These are phyloP conservation scores for Heliocidaris erythrogramma DNA, from an alignment of 35 echinoderm and acorn worm genomes.

Conservation along the genomic window DNA sequence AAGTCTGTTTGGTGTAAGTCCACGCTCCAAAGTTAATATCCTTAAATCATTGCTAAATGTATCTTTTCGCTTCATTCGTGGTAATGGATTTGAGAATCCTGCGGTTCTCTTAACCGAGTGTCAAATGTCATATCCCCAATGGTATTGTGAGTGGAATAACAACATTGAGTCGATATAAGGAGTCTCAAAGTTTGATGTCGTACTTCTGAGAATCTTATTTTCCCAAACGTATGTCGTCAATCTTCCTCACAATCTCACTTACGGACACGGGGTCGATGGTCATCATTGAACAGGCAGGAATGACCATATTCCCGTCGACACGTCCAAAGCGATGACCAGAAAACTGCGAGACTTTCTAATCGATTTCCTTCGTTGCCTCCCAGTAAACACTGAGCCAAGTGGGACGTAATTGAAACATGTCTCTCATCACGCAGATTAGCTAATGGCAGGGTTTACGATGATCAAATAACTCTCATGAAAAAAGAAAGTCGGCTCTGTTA, in stretches of 20 bases:
- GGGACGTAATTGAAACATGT: conserved; percentile 2
- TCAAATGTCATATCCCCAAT: neutral
- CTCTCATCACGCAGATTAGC: neutral
- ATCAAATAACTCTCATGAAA: neutral
- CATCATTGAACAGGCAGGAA: neutral
- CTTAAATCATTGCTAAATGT: neutral
- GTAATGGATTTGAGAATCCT: neutral
- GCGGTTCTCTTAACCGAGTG: neutral
- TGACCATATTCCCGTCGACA: neutral
- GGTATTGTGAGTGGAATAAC: neutral
- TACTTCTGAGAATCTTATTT: neutral
- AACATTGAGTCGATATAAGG: neutral
- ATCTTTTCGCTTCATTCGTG: neutral
- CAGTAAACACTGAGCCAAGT: neutral
- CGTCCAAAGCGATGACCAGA: neutral
- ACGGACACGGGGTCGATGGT: neutral
- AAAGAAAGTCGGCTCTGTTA: neutral
- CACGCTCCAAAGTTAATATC: neutral
- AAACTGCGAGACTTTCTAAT: neutral
- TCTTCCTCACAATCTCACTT: neutral
- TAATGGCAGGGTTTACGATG: neutral
- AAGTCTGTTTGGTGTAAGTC: too few species aligned
- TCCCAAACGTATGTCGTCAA: neutral
- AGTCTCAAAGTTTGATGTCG: neutral
- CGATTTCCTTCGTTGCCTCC: neutral